Conservation (phyloP, 1,140 invertebrate species). For the Phenacoccus solenopsis region DNA sequence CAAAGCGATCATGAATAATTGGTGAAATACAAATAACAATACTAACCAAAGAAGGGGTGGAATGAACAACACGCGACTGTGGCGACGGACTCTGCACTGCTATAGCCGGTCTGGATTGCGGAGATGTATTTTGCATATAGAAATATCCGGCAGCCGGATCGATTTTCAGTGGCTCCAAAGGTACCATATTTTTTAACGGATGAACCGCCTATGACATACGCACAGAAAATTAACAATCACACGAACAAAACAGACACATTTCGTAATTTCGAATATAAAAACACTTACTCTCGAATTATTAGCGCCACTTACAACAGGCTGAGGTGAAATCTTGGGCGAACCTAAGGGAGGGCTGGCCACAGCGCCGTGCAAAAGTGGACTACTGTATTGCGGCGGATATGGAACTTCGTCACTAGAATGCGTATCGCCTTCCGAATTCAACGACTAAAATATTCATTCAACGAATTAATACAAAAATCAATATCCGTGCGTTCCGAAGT, state of each 20-base stretch:
- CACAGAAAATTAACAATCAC: neutral
- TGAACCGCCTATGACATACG: neutral
- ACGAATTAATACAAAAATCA: neutral
- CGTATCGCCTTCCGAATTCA: neutral
- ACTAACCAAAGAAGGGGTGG: neutral
- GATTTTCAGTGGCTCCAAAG: neutral
- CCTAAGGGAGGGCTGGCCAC: constrained; percentile 44
- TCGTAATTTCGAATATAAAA: neutral
- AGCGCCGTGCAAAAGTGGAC: constrained; percentile 36
- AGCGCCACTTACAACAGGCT: constrained; percentile 36
- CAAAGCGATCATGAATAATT: too few relatives aligned
- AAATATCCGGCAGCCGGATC: neutral
- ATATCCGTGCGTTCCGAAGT: too few relatives aligned
- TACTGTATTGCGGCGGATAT: constrained; percentile 26
- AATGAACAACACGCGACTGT: neutral
- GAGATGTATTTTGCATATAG: neutral
- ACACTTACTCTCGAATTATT: constrained; percentile 31
- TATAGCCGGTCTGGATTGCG: neutral
- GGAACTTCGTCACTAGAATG: constrained; percentile 16
- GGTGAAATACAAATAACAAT: too few relatives aligned
- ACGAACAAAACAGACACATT: neutral
- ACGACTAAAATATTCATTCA: neutral
- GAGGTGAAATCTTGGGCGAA: constrained; percentile 37
- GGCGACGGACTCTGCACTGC: constrained; percentile 4
- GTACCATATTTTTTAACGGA: neutral